Evolutionary conservation across 2,797 vertebrate genomes (phyloP).

Genomic region (Poecilia picta): DNA sequence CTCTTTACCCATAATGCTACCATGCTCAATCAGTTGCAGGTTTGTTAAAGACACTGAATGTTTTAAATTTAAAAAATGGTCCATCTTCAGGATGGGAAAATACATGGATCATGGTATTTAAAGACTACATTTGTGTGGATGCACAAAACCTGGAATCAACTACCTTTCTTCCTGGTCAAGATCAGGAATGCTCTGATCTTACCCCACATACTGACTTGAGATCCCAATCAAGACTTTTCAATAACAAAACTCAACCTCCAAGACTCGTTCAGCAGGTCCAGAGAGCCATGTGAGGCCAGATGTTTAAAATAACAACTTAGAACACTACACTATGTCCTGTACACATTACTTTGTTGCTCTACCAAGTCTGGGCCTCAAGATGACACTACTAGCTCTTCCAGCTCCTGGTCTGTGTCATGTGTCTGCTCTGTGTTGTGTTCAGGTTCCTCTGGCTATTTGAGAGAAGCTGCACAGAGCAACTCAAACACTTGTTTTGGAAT

Average conservation of each 20-base stretch:
- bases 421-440: neutral
- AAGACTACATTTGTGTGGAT: neutral
- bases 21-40: neutral
- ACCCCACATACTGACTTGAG: neutral
- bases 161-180: neutral
- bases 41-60: neutral
- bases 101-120: neutral
- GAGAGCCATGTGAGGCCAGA: neutral
- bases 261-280: neutral
- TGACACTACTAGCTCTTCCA: neutral
- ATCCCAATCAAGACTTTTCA: neutral
- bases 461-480: neutral
- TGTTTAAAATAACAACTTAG: neutral
- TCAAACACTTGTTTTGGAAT: neutral
- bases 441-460: neutral
- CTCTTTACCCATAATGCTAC: neutral
- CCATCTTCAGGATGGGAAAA: neutral
- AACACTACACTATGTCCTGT: neutral
- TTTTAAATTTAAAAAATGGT: neutral
- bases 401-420: neutral
- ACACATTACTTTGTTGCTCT: neutral
- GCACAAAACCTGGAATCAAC: neutral
- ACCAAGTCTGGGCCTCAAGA: neutral
- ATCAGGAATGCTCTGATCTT: neutral
- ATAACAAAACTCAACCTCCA: neutral